phyloP scores from a whole-genome alignment of 2,113 vertebrate genomes.

The Nymphicus hollandicus region DNA sequence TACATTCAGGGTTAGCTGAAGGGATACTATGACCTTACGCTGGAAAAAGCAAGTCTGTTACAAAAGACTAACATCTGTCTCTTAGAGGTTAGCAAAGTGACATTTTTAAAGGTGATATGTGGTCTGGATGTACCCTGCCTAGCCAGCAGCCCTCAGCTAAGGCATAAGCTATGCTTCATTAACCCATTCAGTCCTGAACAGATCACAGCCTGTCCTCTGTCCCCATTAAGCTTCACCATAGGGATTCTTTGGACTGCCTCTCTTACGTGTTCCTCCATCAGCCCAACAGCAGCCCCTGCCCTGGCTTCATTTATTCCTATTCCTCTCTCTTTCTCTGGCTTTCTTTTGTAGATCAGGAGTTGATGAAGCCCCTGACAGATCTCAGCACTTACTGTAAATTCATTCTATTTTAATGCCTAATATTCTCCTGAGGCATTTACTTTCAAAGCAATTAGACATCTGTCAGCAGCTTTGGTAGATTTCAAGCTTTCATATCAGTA shows the following conservation, averaged over 20 bases:
- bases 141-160: not conserved
- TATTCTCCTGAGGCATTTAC: conserved; percentile 50
- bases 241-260: not conserved
- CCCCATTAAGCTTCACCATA: not conserved
- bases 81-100: not conserved
- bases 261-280: not conserved
- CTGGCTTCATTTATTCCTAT: not conserved
- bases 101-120: not conserved
- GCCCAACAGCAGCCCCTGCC: not conserved
- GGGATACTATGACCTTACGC: not conserved
- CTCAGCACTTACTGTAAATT: conserved; percentile 36
- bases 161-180: not conserved
- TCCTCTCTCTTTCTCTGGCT: not conserved
- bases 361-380: conserved; percentile 23
- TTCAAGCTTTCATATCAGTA: conserved; percentile 25
- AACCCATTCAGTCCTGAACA: not conserved
- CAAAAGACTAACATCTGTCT: not conserved
- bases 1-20: not conserved
- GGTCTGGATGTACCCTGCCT: not conserved
- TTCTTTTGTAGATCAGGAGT: not conserved
- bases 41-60: not conserved
- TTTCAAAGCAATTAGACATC: conserved; percentile 63
- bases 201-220: not conserved
- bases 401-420: conserved; percentile 19
- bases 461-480: conserved; percentile 38